These are phyloP conservation scores for Neogobius melanostomus DNA, from an alignment of 2,113 vertebrate genomes.

Conservation along the genomic window DNA sequence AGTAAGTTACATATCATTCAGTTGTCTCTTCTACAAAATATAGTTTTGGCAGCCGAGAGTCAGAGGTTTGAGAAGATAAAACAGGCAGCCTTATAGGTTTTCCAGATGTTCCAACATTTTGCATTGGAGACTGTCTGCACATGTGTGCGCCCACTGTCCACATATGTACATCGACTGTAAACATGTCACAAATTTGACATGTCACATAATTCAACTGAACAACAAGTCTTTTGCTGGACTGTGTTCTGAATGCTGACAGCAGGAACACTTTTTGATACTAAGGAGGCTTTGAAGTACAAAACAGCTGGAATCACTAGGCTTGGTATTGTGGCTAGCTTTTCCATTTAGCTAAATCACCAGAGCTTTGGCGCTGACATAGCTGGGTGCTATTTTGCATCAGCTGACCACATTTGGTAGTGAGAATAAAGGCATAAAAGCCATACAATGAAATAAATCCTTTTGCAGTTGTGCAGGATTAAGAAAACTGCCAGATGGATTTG, in stretches of 20 bases:
- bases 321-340: constrained; percentile 13
- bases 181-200: background rate
- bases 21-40: background rate
- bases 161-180: constrained; percentile 2
- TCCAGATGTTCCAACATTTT: constrained; percentile 1
- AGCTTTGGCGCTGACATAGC: constrained; percentile 20
- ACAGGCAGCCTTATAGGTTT: background rate
- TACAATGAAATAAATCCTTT: constrained; percentile 9
- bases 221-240: background rate
- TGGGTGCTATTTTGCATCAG: constrained; percentile 32
- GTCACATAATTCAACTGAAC: constrained; percentile 4
- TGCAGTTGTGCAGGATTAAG: background rate
- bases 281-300: constrained; percentile 44
- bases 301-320: constrained; percentile 26
- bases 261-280: constrained; percentile 23
- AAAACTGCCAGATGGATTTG: constrained; percentile 3
- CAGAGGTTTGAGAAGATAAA: background rate
- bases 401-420: constrained; percentile 19
- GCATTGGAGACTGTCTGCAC: background rate
- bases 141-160: background rate
- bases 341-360: constrained; percentile 33
- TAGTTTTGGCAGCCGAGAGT: background rate
- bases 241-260: constrained; percentile 10
- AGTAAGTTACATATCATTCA: background rate
- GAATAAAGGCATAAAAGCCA: constrained; percentile 18